Conservation (phyloP, 2,797 vertebrate genomes). For the Basileuterus tristriatus region DNA sequence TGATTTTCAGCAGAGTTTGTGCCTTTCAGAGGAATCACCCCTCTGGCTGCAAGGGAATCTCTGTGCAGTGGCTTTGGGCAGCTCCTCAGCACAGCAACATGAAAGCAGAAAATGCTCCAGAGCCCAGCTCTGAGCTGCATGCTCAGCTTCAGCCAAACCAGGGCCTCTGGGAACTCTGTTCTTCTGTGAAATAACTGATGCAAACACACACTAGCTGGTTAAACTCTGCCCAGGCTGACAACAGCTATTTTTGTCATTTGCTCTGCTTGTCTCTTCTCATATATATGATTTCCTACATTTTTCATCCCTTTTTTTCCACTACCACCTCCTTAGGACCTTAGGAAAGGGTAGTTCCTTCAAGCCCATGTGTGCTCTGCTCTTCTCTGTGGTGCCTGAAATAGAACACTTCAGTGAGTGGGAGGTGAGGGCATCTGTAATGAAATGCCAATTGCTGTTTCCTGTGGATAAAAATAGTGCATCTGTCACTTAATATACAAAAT, state of each 20-base stretch:
- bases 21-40: background rate
- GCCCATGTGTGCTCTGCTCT: background rate
- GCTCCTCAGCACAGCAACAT: background rate
- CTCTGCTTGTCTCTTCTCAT: slow-evolving; percentile 28
- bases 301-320: background rate
- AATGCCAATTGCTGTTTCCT: slow-evolving; percentile 35
- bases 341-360: background rate
- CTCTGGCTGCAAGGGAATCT: background rate
- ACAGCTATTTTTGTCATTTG: slow-evolving; percentile 14
- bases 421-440: background rate
- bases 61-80: background rate
- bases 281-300: background rate
- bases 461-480: background rate
- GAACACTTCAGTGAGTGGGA: slow-evolving; percentile 6
- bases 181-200: background rate
- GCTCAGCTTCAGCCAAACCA: background rate
- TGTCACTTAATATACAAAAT: slow-evolving; percentile 33
- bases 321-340: background rate
- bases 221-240: slow-evolving; percentile 16
- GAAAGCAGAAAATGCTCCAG: background rate
- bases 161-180: slow-evolving; percentile 3
- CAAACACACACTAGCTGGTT: background rate
- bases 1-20: background rate
- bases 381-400: slow-evolving; percentile 18
- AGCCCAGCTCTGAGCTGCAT: background rate